Conservation (phyloP, 2,797 vertebrate species). For the Neomorphus geoffroyi region DNA sequence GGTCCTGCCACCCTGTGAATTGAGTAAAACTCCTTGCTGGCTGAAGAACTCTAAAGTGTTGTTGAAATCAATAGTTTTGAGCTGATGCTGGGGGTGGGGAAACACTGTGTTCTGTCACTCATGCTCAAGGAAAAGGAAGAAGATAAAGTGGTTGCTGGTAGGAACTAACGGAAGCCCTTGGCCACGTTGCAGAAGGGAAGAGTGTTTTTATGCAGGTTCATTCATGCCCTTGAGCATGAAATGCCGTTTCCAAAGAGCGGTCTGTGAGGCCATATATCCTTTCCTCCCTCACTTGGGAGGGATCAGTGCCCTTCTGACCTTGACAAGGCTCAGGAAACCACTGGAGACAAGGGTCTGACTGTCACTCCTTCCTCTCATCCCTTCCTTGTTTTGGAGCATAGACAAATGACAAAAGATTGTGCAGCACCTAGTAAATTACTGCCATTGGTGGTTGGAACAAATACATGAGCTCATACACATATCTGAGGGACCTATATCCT, state of each 20-base stretch:
- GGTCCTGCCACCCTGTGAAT: not conserved
- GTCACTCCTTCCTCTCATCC: not conserved
- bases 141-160: not conserved
- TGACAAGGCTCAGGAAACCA: slow-evolving; percentile 21
- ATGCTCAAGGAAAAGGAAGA: not conserved
- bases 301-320: slow-evolving; percentile 30
- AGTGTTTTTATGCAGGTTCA: not conserved
- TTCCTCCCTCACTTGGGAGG: not conserved
- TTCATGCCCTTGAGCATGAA: not conserved
- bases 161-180: not conserved
- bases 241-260: not conserved
- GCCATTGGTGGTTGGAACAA: not conserved
- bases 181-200: not conserved
- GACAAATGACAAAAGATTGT: not conserved
- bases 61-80: slow-evolving; percentile 27
- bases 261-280: not conserved
- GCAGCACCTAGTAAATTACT: not conserved
- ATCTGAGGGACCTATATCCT: not conserved
- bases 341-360: slow-evolving; percentile 2
- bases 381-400: not conserved
- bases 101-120: not conserved
- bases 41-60: not conserved
- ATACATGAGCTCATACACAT: not conserved
- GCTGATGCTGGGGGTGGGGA: not conserved
- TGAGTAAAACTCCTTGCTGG: not conserved